Evolutionary conservation across 1,140 invertebrate genomes (phyloP).

Genomic region (Ceratosolen fusciceps): DNA sequence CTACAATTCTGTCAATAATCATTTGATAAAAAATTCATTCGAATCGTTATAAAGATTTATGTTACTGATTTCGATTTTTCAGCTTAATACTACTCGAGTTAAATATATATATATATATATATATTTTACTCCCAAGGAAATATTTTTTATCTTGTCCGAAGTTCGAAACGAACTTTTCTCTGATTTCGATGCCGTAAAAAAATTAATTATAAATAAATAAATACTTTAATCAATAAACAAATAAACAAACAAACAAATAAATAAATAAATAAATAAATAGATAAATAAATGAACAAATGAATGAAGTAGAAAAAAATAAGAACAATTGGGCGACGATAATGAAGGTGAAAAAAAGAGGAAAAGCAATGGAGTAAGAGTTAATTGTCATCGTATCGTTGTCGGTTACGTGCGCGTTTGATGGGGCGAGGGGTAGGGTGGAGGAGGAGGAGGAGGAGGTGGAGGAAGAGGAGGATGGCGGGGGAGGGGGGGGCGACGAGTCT

Average conservation of each 20-base stretch:
- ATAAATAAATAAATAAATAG: too few species aligned
- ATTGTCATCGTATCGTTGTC: neutral
- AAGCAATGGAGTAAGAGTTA: neutral
- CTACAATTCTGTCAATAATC: neutral
- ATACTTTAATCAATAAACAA: too few species aligned
- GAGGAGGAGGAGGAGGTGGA: too few species aligned
- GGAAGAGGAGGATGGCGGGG: too few species aligned
- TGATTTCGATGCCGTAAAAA: neutral
- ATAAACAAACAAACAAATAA: too few species aligned
- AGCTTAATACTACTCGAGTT: neutral
- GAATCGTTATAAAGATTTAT: neutral
- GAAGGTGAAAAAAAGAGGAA: neutral
- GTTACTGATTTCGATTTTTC: neutral
- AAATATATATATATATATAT: neutral
- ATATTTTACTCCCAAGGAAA: neutral
- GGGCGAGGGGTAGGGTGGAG: too few species aligned
- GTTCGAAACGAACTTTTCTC: neutral
- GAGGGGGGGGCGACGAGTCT: slow-evolving; percentile 23
- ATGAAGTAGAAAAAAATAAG: too few species aligned
- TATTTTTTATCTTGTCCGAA: neutral
- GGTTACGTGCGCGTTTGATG: neutral
- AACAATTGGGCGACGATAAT: too few species aligned
- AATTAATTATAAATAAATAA: neutral
- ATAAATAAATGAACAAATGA: too few species aligned
- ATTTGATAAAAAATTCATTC: neutral